These are phyloP conservation scores for Siniperca knerii DNA, from an alignment of 2,113 vertebrate species.

Conservation along the genomic window DNA sequence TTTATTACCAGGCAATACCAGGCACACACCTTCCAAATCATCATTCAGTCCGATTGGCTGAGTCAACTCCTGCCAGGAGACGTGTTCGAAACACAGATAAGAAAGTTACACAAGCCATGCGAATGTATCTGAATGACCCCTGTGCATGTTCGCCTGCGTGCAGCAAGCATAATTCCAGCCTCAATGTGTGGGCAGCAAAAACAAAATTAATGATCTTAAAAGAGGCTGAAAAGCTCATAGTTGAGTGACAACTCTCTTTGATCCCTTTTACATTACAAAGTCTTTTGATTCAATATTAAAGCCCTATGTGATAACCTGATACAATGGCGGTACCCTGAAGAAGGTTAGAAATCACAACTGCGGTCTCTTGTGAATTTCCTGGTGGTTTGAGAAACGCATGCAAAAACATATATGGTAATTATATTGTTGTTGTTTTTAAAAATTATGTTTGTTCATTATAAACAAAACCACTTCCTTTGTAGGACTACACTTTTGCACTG, in stretches of 20 bases:
- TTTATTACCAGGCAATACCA: neutral
- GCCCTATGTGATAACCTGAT: neutral
- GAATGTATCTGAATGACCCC: neutral
- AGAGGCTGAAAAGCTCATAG: neutral
- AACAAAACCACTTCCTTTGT: neutral
- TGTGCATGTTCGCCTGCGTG: neutral
- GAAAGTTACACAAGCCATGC: neutral
- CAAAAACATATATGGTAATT: neutral
- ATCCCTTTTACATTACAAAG: neutral
- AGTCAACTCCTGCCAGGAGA: neutral
- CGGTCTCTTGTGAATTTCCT: conserved; percentile 2
- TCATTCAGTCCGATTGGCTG: neutral
- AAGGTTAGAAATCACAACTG: neutral
- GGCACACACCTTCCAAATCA: neutral
- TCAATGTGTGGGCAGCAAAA: conserved; percentile 4
- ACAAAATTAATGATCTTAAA: neutral
- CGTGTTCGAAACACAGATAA: neutral
- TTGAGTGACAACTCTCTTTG: conserved; percentile 12
- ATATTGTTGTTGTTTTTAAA: neutral
- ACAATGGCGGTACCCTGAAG: neutral
- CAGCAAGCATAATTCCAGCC: neutral
- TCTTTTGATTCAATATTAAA: conserved; percentile 1
- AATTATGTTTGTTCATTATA: neutral
- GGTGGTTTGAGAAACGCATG: neutral
- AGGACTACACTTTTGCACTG: neutral